These are phyloP conservation scores for Spea multiplicata DNA, from an alignment of 2,113 vertebrate genomes.

Conservation along the genomic window DNA sequence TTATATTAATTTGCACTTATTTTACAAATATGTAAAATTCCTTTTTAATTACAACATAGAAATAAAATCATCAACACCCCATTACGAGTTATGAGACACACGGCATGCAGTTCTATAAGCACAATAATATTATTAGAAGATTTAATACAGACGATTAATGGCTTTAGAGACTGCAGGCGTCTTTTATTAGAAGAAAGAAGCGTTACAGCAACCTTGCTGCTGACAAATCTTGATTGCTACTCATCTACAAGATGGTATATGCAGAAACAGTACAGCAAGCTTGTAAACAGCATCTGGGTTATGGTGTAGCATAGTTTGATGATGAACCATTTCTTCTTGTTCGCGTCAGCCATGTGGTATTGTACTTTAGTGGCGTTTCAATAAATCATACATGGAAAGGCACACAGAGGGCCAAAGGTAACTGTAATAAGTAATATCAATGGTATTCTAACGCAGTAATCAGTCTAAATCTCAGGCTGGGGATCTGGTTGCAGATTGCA, in stretches of 20 bases:
- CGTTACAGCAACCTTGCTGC: slow-evolving; percentile 4
- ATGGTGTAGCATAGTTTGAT: no score
- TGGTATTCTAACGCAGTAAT: no score
- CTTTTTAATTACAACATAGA: slow-evolving; percentile 18
- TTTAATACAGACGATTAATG: slow-evolving; percentile 33
- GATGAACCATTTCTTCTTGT: no score
- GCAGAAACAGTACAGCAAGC: background rate
- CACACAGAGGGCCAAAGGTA: no score
- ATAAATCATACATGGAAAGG: no score
- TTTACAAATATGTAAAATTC: no score
- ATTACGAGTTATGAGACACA: slow-evolving; percentile 29
- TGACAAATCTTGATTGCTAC: slow-evolving; percentile 2
- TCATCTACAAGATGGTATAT: background rate
- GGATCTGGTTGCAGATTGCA: no score
- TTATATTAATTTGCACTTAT: no score
- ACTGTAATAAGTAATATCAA: no score
- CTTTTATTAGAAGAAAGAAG: slow-evolving; percentile 2
- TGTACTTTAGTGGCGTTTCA: no score
- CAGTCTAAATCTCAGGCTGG: no score
- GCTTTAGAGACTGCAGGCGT: background rate
- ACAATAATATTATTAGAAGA: slow-evolving; percentile 23
- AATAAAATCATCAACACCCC: slow-evolving; percentile 22
- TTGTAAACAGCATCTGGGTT: background rate
- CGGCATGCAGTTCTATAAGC: slow-evolving; percentile 21
- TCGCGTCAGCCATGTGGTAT: no score